Evolutionary conservation across 2,888 invertebrate genomes (phyloP).

Genomic region (Tryphoninae sp.): DNA sequence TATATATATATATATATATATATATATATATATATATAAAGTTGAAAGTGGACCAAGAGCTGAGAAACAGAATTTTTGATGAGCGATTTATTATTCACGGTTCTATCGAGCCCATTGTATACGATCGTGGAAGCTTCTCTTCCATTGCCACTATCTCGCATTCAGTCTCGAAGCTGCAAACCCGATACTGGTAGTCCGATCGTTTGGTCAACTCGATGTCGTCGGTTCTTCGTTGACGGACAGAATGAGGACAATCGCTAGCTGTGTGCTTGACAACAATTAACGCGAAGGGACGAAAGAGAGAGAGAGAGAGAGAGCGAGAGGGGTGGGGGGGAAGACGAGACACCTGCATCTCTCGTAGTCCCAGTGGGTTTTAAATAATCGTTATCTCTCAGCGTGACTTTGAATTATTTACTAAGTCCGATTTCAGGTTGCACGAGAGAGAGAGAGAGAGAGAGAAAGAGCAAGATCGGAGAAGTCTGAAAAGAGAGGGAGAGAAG

Average conservation of each 20-base stretch:
- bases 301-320: slow-evolving; percentile 1
- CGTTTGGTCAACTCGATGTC: slow-evolving; percentile 16
- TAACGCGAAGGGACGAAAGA: slow-evolving; percentile 21
- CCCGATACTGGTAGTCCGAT: not conserved
- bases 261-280: slow-evolving; percentile 32
- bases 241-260: not conserved
- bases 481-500: not conserved
- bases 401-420: slow-evolving; percentile 51
- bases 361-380: slow-evolving; percentile 43
- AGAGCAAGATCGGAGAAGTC: not conserved
- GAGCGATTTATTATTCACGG: slow-evolving; percentile 75
- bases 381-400: slow-evolving; percentile 52
- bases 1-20: slow-evolving; percentile 1
- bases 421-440: slow-evolving; percentile 25
- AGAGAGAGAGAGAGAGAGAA: not conserved
- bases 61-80: slow-evolving; percentile 78
- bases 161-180: not conserved
- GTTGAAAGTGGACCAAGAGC: slow-evolving; percentile 57
- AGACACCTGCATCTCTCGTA: slow-evolving; percentile 37
- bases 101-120: slow-evolving; percentile 72
- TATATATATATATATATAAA: slow-evolving; percentile 5
- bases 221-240: slow-evolving; percentile 2
- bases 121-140: slow-evolving; percentile 66
- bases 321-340: slow-evolving; percentile 29
- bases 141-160: slow-evolving; percentile 26